phyloP scores from a whole-genome alignment of 2,797 vertebrate species.

The Rhabdophis nuchalis region DNA sequence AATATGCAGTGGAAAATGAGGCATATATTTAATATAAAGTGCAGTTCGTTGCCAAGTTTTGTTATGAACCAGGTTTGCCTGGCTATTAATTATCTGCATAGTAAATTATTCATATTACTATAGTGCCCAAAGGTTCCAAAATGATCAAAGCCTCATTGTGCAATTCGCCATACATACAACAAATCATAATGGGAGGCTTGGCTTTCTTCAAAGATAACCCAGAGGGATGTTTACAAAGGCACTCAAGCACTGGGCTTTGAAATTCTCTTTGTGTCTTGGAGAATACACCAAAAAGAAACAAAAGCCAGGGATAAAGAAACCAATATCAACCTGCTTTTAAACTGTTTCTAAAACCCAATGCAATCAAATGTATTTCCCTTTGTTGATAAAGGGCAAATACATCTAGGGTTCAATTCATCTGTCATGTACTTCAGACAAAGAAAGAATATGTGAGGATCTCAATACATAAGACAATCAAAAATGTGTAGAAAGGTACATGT shows the following conservation, averaged over 20 bases:
- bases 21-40: not conserved
- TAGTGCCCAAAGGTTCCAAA: not conserved
- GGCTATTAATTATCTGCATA: not conserved
- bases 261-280: constrained; percentile 22
- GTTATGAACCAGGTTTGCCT: not conserved
- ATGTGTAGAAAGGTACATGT: not conserved
- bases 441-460: not conserved
- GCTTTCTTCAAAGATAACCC: constrained; percentile 42
- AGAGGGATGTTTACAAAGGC: constrained; percentile 35
- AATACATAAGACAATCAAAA: not conserved
- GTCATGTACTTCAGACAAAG: not conserved
- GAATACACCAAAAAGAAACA: constrained; percentile 21
- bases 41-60: not conserved
- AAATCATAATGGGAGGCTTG: constrained; percentile 5
- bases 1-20: not conserved
- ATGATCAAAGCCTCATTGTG: not conserved
- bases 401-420: not conserved
- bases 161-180: not conserved
- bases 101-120: constrained; percentile 24
- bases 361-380: constrained; percentile 3
- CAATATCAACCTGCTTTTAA: not conserved
- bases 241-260: not conserved
- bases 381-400: not conserved
- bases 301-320: constrained; percentile 14
- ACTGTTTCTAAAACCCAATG: not conserved